phyloP scores from a whole-genome alignment of 37 sponge, comb jelly and placozoan species.

The Bolinopsis microptera region DNA sequence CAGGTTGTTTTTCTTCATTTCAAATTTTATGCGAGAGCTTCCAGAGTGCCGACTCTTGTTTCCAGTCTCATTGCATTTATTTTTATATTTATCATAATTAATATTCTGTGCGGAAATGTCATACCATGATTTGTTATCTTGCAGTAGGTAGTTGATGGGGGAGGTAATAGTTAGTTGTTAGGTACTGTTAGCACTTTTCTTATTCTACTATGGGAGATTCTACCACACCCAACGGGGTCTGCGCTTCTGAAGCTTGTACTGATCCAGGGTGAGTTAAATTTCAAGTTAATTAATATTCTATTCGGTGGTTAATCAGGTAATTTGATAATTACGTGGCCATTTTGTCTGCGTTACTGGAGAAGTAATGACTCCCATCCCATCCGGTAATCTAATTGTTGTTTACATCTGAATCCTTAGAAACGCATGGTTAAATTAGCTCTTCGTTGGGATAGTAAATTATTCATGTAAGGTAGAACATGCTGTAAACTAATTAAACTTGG shows the following conservation, averaged over 20 bases:
- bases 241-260: not conserved
- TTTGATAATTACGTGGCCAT: no score
- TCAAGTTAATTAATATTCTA: not conserved
- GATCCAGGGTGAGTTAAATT: slow-evolving; percentile 10
- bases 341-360: not conserved
- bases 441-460: not conserved
- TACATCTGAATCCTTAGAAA: not conserved
- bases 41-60: no score
- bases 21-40: no score
- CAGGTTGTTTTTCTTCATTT: no score
- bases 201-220: slow-evolving; percentile 16
- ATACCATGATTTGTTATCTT: no score
- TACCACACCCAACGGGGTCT: not conserved
- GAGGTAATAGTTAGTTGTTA: slow-evolving; percentile 21
- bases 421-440: not conserved
- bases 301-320: no score
- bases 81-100: no score
- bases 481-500: no score
- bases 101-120: no score
- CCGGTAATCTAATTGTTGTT: not conserved
- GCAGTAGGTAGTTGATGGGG: slow-evolving; percentile 41
- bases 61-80: no score
- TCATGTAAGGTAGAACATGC: no score
- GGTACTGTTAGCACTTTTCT: not conserved
- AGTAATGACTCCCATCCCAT: not conserved